Percentiles rank a stretch among this genome's conserved stretches.
Evolutionary conservation across 37 sponge, comb jelly and placozoan genomes (phyloP).

Genomic region (Cladorhizidae sp.): DNA sequence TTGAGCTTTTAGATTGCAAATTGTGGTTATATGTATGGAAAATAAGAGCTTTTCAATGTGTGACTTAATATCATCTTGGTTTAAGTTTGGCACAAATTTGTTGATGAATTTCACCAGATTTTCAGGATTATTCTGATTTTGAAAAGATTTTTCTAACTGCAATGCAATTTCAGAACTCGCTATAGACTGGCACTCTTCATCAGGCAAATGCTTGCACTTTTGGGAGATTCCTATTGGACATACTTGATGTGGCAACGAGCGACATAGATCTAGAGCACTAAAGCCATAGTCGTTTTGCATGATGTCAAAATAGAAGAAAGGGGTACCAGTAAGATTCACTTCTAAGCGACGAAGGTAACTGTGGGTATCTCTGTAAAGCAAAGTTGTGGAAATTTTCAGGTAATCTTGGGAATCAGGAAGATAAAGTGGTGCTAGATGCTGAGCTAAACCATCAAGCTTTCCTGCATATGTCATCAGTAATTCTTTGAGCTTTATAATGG

Average conservation of each 20-base stretch:
- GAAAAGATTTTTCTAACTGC: not conserved
- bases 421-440: constrained; percentile 14
- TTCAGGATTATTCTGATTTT: not conserved
- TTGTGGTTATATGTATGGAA: not conserved
- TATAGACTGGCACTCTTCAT: not conserved
- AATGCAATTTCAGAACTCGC: constrained; percentile 1
- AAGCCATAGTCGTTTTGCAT: not conserved
- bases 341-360: not conserved
- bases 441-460: not conserved
- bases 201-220: not conserved
- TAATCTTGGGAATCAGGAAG: constrained; percentile 3
- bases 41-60: not conserved
- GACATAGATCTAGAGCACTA: constrained; percentile 13
- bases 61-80: not conserved
- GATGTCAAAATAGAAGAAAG: not conserved
- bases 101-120: not conserved
- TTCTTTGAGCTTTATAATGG: not conserved
- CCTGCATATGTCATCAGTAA: not conserved
- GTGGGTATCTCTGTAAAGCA: constrained; percentile 20
- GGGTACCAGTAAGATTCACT: not conserved
- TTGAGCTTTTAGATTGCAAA: not conserved
- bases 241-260: constrained; percentile 5
- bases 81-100: not conserved
- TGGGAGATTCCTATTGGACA: constrained; percentile 25
- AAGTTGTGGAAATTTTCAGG: not conserved